phyloP scores from a whole-genome alignment of 2,113 vertebrate species.

The Marcusenius ussheri region DNA sequence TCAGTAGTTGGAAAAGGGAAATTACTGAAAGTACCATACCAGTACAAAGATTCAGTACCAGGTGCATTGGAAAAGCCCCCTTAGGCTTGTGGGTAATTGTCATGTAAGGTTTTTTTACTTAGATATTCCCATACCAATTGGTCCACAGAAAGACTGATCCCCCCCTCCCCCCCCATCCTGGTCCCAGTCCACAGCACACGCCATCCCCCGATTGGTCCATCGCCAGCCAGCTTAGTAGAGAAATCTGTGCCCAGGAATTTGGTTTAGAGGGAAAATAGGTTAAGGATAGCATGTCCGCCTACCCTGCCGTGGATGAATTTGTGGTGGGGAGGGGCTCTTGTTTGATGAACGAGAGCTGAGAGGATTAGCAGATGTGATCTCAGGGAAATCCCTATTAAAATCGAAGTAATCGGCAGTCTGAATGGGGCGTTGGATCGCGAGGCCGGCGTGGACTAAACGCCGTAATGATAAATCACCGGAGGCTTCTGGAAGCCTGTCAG shows the following conservation, averaged over 20 bases:
- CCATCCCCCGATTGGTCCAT: too few species aligned
- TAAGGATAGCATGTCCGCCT: not conserved
- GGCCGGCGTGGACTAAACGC: constrained; percentile 51
- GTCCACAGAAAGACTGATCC: too few species aligned
- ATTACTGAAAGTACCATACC: too few species aligned
- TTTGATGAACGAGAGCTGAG: constrained; percentile 42
- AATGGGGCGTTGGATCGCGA: constrained; percentile 49
- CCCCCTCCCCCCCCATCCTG: too few species aligned
- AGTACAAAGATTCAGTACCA: too few species aligned
- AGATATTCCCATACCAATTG: too few species aligned
- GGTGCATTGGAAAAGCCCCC: too few species aligned
- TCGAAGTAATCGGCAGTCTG: constrained; percentile 52
- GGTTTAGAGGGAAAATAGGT: not conserved
- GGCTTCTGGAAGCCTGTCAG: constrained; percentile 54
- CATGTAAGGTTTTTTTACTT: too few species aligned
- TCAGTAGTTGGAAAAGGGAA: too few species aligned
- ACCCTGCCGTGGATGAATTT: not conserved
- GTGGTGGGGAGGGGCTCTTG: constrained; percentile 24
- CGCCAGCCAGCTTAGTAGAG: too few species aligned
- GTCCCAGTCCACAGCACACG: too few species aligned
- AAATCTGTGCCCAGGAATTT: not conserved
- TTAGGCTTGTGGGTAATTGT: too few species aligned
- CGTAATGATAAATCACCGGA: constrained; percentile 46
- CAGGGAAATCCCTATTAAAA: constrained; percentile 57
- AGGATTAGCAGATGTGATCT: constrained; percentile 45